Evolutionary conservation across 2,888 invertebrate genomes (phyloP), one percentile per base, ranked within the genome.

Genomic region (Heliconius ismenius): DNA sequence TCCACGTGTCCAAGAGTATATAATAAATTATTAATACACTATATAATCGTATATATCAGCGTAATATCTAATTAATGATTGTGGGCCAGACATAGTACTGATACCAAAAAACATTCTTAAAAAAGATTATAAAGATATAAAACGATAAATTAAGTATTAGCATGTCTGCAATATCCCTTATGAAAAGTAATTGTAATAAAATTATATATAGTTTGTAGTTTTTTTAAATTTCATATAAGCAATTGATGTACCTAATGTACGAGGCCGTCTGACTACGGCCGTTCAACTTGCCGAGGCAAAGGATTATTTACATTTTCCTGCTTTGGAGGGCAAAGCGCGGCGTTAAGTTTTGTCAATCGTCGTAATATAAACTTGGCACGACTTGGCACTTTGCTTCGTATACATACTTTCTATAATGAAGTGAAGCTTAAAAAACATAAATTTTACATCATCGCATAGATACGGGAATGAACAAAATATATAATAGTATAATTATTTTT

Each of bases 161-260:
- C 67, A 67, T 7, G 39, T 67, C 67, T 67, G 43, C 65, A 65
- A 39, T n/a, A 39, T 65, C n/a, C 36, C 13, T 65, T 36, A 65
- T 65, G n/a, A 21, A 6, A 39, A 6, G 39, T 36, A n/a, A n/a
- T 6, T 39, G 24, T 39, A 65, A 65, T 24, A 24, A 26, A n/a
- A 26, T 60, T 11, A 11, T n/a, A 60, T 60, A 24, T 60, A 24
- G 24, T 11, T n/a, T 24, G n/a, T 60, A 58, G n/a, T n/a, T n/a
- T 58, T 58, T 58, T n/a, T n/a, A n/a, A 26, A 13, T 60, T 15
- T 26, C 24, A n/a, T 21, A 58, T n/a, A 58, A 58, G 7, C n/a
- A 58, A 21, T 58, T n/a, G 13, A 49, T 49, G 4, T 39, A 39
- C 39, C 39, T 39, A 39, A 36, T 11, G 39, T 39, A 39, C 39